Conservation (phyloP, 2,888 invertebrate genomes). For the Plebejus anna region DNA sequence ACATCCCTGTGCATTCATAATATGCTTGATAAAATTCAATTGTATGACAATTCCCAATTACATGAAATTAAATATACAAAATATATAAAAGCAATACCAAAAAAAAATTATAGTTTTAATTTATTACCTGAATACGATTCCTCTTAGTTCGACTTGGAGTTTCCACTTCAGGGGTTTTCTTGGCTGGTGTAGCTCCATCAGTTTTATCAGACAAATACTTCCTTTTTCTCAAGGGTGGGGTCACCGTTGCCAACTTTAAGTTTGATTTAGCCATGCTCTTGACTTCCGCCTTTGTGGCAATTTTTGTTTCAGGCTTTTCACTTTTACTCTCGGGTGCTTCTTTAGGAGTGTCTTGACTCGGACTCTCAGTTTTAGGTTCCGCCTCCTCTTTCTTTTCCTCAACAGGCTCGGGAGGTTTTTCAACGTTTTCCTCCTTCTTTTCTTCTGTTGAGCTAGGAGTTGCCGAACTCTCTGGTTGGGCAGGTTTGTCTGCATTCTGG, state of each 20-base stretch:
- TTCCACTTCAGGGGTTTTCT: constrained; percentile 60
- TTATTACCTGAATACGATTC: constrained; percentile 60
- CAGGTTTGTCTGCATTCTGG: constrained; percentile 54
- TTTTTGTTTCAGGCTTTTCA: constrained; percentile 50
- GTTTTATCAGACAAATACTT: constrained; percentile 69
- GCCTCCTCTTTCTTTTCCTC: constrained; percentile 53
- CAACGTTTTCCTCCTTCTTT: constrained; percentile 55
- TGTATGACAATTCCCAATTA: no score
- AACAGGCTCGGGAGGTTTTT: constrained; percentile 43
- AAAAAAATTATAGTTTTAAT: no score
- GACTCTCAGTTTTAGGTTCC: constrained; percentile 44
- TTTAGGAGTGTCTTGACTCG: constrained; percentile 52
- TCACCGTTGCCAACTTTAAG: constrained; percentile 77
- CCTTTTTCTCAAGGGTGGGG: constrained; percentile 77
- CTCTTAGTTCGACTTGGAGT: constrained; percentile 69
- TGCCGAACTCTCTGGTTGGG: constrained; percentile 49
- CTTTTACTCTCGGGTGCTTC: constrained; percentile 44
- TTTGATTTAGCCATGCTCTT: constrained; percentile 72
- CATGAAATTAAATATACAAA: no score
- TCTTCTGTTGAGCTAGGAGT: constrained; percentile 52
- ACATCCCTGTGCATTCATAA: no score
- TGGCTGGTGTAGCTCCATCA: constrained; percentile 59
- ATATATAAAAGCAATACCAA: no score
- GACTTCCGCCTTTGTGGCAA: constrained; percentile 50
- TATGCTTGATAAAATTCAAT: no score